These are phyloP conservation scores for Caenorhabditis sp. DNA, from an alignment of 2,888 invertebrate species.

Conservation along the genomic window DNA sequence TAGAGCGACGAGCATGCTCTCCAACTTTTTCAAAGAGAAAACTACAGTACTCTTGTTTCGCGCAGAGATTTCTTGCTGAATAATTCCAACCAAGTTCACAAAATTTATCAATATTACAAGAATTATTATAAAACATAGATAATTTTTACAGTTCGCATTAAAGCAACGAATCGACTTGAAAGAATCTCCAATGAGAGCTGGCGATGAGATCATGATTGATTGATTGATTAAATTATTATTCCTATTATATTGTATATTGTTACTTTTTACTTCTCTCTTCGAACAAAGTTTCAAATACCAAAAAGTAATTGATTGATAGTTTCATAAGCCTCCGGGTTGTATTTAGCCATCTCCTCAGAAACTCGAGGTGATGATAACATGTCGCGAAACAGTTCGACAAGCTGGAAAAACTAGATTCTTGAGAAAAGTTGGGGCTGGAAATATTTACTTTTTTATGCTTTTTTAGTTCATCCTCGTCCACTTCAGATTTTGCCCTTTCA, in stretches of 20 bases:
- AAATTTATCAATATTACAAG: too few species aligned
- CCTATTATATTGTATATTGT: constrained; percentile 7
- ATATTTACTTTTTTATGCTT: background rate
- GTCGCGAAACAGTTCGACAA: background rate
- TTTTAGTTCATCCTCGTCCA: background rate
- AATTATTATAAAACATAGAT: too few species aligned
- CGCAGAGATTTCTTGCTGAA: too few species aligned
- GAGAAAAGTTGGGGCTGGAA: too few species aligned
- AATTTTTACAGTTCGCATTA: constrained; percentile 65
- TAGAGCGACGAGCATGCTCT: too few species aligned
- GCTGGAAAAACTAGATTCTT: too few species aligned
- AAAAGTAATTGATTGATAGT: background rate
- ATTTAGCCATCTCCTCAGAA: background rate
- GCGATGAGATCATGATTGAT: constrained; percentile 42
- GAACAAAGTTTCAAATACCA: background rate
- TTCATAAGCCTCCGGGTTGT: background rate
- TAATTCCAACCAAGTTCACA: too few species aligned
- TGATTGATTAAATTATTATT: constrained; percentile 7
- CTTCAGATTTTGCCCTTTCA: too few species aligned
- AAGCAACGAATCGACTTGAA: constrained; percentile 69
- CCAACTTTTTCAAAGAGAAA: too few species aligned
- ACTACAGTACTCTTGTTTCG: too few species aligned
- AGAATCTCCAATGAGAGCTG: constrained; percentile 50
- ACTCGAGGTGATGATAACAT: background rate
- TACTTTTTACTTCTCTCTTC: background rate